Base-by-base conservation (phyloP, 2,113 vertebrate species). In the Echinops telfairi region DNA sequence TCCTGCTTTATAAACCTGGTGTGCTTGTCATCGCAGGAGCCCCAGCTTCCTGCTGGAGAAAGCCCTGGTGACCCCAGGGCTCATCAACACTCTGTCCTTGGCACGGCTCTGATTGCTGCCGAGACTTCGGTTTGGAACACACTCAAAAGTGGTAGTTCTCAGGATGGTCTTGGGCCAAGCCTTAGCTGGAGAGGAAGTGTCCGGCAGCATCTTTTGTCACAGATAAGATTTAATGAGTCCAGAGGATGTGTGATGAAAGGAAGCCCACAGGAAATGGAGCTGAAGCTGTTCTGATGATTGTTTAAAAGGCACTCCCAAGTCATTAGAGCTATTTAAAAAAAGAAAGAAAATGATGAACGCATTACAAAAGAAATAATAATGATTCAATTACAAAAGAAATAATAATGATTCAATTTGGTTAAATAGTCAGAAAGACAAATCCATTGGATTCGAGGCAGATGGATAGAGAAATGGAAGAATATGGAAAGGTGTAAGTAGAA, bases 201-300 rank as follows among this genome's bases (percentile, higher is more conserved):
- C 12, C 2, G 8, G 29, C 90, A 88, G 40, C 40, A 71, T 97
- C 94, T 96, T 97, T 97, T 97, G 96, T 96, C 89, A 92, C 86
- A 98, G 96, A 97, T 97, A 97, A 98, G 96, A 95, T 68, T 90
- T 92, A 97, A 98, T 96, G 95, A 97, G 73, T 62, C 77, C 60
- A 80, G 80, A 96, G 97, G 91, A 96, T 94, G 53, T 96, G 53
- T 40, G 38, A 96, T 88, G 86, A 97, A 86, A 98, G 96, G 95
- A 97, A 97, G 53, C 60, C 57, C 82, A 92, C 94, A 96, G 96
- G 96, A 98, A 98, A 92, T 25, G 2, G 43, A 38, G 75, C 62
- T 85, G 93, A 92, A 5, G 0, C 94, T 89, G 88, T 57, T 93
- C 47, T 62, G 33, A 71, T n/a, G 58, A 95, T 77, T 64, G 14